Conservation (phyloP, 1,140 invertebrate genomes). For the Stegodyphus dumicola region DNA sequence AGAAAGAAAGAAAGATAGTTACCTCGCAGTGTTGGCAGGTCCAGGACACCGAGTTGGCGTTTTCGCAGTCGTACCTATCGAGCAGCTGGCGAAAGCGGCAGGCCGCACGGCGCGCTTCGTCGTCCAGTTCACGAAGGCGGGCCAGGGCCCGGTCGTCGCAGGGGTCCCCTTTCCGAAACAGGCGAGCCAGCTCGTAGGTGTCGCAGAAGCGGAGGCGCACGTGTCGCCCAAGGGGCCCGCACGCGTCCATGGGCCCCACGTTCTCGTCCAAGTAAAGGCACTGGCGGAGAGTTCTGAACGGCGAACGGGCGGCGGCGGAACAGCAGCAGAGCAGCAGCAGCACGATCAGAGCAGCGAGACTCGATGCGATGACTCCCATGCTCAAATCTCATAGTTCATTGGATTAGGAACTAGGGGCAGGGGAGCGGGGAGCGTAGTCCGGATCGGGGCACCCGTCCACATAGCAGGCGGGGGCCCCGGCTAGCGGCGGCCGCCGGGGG, state of each 20-base stretch:
- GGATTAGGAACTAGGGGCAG: constrained; percentile 59
- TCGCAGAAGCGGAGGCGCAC: constrained; percentile 53
- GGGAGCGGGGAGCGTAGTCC: constrained; percentile 48
- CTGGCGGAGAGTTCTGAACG: constrained; percentile 37
- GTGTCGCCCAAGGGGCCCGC: constrained; percentile 31
- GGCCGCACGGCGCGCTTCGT: constrained; percentile 34
- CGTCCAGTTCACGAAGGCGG: constrained; percentile 39
- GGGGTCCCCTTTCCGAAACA: not conserved
- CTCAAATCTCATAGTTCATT: constrained; percentile 61
- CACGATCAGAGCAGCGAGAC: constrained; percentile 48
- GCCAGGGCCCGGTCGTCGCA: constrained; percentile 23
- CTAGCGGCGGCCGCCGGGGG: constrained; percentile 56
- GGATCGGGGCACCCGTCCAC: constrained; percentile 56
- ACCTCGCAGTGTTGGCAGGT: constrained; percentile 62
- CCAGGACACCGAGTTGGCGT: constrained; percentile 61
- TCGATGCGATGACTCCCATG: constrained; percentile 54
- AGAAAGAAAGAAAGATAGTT: constrained; percentile 11
- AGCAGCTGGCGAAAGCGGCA: constrained; percentile 49
- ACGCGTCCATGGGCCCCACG: constrained; percentile 47
- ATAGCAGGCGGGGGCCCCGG: constrained; percentile 58
- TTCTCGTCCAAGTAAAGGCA: constrained; percentile 55
- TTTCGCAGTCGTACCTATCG: constrained; percentile 60
- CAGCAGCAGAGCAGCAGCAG: constrained; percentile 12
- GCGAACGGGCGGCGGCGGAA: constrained; percentile 10
- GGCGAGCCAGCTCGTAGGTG: constrained; percentile 41